Base-by-base conservation (phyloP, 2,888 invertebrate species). In the Fabriciana adippe region DNA sequence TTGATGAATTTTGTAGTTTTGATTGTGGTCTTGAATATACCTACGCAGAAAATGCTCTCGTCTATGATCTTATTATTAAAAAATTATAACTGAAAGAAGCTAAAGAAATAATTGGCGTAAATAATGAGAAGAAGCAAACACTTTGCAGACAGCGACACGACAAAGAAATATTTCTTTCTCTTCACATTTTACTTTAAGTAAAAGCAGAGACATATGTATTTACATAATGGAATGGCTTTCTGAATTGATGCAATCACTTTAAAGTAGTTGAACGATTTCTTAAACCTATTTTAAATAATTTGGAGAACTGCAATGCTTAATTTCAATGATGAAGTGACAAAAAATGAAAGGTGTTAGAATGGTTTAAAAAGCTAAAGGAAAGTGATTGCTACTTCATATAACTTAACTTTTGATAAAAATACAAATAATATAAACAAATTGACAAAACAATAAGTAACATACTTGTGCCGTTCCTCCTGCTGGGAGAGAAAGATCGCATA, bases 401-500 rank as follows among this genome's bases (percentile, higher is more conserved):
- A 41, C 8, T 41, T 1, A 35, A 35, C 35, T 11, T 41, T 41
- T 8, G 35, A 11, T 41, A 41, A 41, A 35, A 35, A 35, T 35
- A 35, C 35, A 35, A 35, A 8, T 35, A 35, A 6, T 35, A 41
- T 41, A 11, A 11, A 41, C 2, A 41, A 41, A 41, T 41, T 41
- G 2, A 2, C 35, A 41, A 54, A 41, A 60, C 48, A 48, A 35
- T 53, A 13, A 14, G 21, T 61, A 26, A 72, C 78, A 72, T 85
- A 91, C 91, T 91, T 78, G 89, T 92, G 81, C 92, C 92, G 75
- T 92, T 92, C 79, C 89, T 92, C 77, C 92, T 79, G 79, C 85
- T 90, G 0, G 92, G 91, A 0, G 92, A 92, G 1, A 97, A 94
- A 6, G 97, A 97, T 62, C 96, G 96, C 68, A 96, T 95, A 76